These are phyloP conservation scores for Pomacea canaliculata DNA, from an alignment of 2,888 invertebrate genomes.

Conservation along the genomic window DNA sequence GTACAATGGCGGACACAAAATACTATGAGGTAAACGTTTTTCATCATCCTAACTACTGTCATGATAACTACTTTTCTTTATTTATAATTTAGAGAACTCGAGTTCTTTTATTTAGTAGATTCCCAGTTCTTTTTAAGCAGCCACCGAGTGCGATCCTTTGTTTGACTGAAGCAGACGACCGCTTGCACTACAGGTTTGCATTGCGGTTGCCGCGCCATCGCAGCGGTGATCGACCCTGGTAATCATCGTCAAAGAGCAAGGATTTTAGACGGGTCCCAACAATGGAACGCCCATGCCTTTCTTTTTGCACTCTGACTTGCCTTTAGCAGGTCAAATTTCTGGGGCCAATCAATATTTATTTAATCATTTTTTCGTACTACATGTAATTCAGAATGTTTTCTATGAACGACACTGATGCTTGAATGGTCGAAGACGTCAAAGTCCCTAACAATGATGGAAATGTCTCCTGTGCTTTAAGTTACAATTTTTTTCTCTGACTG, in stretches of 20 bases:
- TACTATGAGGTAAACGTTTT: conserved; percentile 40
- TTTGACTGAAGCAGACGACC: conserved; percentile 4
- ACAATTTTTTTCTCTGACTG: no score
- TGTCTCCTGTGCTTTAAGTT: no score
- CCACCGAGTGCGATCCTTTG: conserved; percentile 3
- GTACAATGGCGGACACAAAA: conserved; percentile 41
- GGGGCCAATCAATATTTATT: background rate
- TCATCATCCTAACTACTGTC: background rate
- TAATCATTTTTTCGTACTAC: background rate
- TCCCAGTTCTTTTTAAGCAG: background rate
- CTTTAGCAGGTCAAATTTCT: background rate
- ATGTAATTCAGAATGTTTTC: no score
- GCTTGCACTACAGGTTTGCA: background rate
- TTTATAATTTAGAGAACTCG: no score
- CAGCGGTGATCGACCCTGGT: conserved; percentile 21
- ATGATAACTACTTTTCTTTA: no score
- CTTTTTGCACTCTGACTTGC: background rate
- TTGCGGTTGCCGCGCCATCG: conserved; percentile 25
- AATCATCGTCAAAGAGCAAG: no score
- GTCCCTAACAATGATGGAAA: no score
- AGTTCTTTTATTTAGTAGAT: no score
- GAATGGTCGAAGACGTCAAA: no score
- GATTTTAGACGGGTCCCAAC: background rate
- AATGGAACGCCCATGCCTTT: background rate
- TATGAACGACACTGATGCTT: no score